Base-by-base conservation (phyloP, 2,888 invertebrate genomes). In the Pemphredon lugubris region DNA sequence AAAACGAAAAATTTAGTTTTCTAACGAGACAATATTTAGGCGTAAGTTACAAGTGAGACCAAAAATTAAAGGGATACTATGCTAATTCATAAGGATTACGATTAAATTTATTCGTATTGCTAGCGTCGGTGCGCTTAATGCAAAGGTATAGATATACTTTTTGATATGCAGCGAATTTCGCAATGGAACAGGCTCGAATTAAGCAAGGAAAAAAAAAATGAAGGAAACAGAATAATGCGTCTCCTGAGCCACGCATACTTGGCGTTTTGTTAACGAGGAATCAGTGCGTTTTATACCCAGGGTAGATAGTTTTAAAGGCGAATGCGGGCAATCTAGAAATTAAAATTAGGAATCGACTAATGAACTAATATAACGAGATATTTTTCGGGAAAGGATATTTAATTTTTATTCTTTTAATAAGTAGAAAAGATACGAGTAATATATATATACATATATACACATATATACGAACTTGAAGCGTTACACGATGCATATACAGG, bases 1-100 rank as follows among this genome's bases (percentile, higher is more conserved):
- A 63, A 69, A 66, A 4, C 45, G 44, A 50, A 51, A 67, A 73
- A 59, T 76, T 81, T 70, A 80, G 73, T 81, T 85, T 82, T 84
- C 66, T 81, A 86, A 86, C 71, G 81, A 84, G 88, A 89, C 87
- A 89, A 89, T 89, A 89, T 88, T 84, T 89, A 89, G 87, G 83
- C 83, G 74, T 89, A 88, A 87, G 88, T 84, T 85, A 79, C 76
- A 82, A 88, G 77, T 78, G 84, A 88, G 86, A 89, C 88, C 88
- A 89, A 89, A 89, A 89, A 87, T 87, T 86, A 86, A 84, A 79
- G 73, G 73, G 76, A 82, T 87, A 86, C 81, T 83, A 81, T 76
- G 79, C 78, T 83, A 79, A 77, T 70, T 77, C 51, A 61, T 81
- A 82, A 79, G 75, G 50, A 66, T 75, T 74, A 74, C 59, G 53